phyloP scores from a whole-genome alignment of 2,113 vertebrate genomes.

The Taurulus bubalis region DNA sequence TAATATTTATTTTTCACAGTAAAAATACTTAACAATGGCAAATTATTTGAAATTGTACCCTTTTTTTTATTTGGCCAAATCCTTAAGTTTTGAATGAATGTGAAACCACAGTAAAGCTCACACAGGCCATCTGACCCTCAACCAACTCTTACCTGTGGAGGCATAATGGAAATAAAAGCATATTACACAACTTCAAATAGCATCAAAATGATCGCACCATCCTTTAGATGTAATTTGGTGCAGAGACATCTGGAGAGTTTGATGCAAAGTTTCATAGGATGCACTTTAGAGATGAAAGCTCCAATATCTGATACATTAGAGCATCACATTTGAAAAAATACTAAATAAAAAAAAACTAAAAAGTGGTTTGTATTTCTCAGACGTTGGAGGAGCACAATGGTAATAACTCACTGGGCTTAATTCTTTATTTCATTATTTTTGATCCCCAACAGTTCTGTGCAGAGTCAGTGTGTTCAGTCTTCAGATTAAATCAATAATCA shows the following conservation, averaged over 20 bases:
- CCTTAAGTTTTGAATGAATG: neutral
- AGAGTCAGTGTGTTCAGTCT: neutral
- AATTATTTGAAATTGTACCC: neutral
- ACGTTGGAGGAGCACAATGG: neutral
- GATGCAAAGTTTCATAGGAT: neutral
- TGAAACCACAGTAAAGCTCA: neutral
- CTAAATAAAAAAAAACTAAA: too few species aligned
- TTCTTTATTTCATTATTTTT: neutral
- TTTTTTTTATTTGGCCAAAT: neutral
- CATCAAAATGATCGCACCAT: neutral
- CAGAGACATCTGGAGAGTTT: too few species aligned
- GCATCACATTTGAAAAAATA: neutral
- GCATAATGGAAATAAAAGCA: too few species aligned
- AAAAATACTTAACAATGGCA: neutral
- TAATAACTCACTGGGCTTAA: neutral
- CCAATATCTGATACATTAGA: neutral
- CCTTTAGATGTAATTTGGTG: neutral
- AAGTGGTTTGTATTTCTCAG: neutral
- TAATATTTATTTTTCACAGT: neutral
- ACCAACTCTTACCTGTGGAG: neutral
- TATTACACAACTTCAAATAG: neutral
- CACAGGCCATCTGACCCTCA: neutral
- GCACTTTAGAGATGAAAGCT: neutral
- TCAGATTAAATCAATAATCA: neutral
- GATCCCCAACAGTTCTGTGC: neutral